Conservation (phyloP, 2,888 invertebrate species). For the Hyles lineata region DNA sequence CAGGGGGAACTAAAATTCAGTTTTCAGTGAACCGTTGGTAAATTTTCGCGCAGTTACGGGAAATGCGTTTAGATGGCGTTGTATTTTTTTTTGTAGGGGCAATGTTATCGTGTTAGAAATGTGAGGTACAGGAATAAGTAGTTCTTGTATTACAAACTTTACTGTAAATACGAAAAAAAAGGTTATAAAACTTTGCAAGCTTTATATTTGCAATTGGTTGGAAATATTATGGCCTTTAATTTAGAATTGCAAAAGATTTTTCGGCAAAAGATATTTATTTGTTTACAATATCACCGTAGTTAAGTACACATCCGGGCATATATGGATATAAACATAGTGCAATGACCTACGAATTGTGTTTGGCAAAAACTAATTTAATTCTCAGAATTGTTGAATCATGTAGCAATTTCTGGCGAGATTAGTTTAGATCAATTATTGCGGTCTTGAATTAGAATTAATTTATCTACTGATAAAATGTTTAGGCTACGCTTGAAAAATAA, state of each 20-base stretch:
- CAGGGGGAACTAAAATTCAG: neutral
- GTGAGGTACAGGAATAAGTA: neutral
- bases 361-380: neutral
- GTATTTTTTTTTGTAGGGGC: neutral
- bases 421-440: neutral
- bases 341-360: neutral
- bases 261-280: neutral
- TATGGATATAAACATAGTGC: neutral
- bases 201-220: too few species aligned
- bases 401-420: neutral
- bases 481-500: too few species aligned
- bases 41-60: neutral
- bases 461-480: too few species aligned
- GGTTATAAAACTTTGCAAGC: too few species aligned
- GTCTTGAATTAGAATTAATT: too few species aligned
- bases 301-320: neutral
- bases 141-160: too few species aligned
- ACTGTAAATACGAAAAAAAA: too few species aligned
- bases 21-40: neutral
- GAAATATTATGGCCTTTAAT: too few species aligned
- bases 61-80: constrained; percentile 7
- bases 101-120: neutral
- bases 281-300: neutral
- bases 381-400: neutral
- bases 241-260: neutral